A percentile compares a stretch with the other conserved stretches of the same genome.
These are phyloP conservation scores for Choloepus didactylus DNA, from an alignment of 2,797 vertebrate genomes.

Conservation along the genomic window DNA sequence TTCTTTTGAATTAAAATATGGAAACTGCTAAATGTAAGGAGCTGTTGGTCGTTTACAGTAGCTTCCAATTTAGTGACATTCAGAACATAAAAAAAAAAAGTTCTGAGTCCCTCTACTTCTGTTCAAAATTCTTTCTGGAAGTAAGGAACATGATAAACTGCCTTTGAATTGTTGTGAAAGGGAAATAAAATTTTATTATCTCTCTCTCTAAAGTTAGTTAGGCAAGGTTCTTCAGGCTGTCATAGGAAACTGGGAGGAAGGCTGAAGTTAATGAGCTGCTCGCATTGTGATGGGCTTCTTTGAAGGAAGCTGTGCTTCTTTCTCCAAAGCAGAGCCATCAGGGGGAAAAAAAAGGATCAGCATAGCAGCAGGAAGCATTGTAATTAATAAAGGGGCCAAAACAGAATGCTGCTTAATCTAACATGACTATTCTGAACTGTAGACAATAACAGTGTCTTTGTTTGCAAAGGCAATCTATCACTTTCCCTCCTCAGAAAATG, in stretches of 20 bases:
- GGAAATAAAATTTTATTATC: slow-evolving; percentile 87
- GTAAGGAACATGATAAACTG: slow-evolving; percentile 74
- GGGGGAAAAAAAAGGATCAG: slow-evolving; percentile 75
- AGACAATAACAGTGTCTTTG: slow-evolving; percentile 88
- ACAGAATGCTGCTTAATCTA: slow-evolving; percentile 90
- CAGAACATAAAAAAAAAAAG: slow-evolving; percentile 35
- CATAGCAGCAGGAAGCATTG: slow-evolving; percentile 84
- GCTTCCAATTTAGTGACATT: slow-evolving; percentile 30
- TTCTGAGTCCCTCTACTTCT: slow-evolving; percentile 54
- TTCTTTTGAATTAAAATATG: not conserved
- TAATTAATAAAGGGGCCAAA: slow-evolving; percentile 87
- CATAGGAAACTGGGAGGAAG: slow-evolving; percentile 83
- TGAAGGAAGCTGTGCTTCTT: slow-evolving; percentile 78
- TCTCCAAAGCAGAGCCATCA: slow-evolving; percentile 69
- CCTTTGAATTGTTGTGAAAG: slow-evolving; percentile 79
- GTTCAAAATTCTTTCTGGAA: slow-evolving; percentile 77
- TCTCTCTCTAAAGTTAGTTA: slow-evolving; percentile 82
- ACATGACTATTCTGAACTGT: slow-evolving; percentile 89
- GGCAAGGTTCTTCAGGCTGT: slow-evolving; percentile 82
- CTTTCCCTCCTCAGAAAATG: slow-evolving; percentile 80
- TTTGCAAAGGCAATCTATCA: slow-evolving; percentile 82
- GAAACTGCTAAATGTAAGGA: not conserved
- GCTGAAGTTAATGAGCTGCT: slow-evolving; percentile 87
- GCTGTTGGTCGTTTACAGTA: not conserved
- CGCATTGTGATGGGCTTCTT: slow-evolving; percentile 74